phyloP scores from a whole-genome alignment of 2,888 invertebrate species.

The Tenthredo distinguenda region DNA sequence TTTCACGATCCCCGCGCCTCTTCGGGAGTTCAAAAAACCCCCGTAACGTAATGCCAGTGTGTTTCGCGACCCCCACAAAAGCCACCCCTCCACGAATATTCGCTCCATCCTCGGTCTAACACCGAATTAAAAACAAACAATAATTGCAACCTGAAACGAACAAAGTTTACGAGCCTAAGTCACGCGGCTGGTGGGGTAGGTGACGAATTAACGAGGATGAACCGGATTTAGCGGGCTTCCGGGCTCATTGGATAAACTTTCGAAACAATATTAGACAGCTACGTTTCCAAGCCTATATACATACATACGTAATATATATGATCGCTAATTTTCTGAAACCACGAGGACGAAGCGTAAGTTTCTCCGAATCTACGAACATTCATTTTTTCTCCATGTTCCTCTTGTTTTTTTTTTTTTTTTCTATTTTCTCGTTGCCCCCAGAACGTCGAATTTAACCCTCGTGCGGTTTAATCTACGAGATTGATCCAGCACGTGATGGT shows the following conservation, averaged over 20 bases:
- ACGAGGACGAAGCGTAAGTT: background rate
- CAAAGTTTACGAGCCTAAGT: background rate
- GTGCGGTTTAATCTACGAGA: conserved; percentile 26
- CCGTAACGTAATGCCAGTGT: background rate
- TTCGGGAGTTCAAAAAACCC: background rate
- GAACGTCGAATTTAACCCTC: conserved; percentile 10
- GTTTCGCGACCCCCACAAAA: too few relatives aligned
- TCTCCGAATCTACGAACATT: background rate
- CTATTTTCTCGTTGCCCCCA: background rate
- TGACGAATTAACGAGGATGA: background rate
- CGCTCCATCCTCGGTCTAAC: background rate
- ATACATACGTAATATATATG: background rate
- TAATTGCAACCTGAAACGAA: background rate
- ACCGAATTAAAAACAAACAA: background rate
- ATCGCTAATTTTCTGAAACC: background rate
- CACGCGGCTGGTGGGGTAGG: background rate
- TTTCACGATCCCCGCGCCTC: background rate
- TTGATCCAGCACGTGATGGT: conserved; percentile 15
- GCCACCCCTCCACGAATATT: background rate
- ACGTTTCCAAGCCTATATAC: background rate
- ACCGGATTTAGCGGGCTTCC: background rate
- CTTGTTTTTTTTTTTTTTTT: background rate
- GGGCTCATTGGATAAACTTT: conserved; percentile 15
- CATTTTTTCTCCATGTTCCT: background rate
- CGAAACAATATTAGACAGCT: conserved; percentile 3